Evolutionary conservation across 2,113 vertebrate species (phyloP).

Genomic region (Semnopithecus entellus): DNA sequence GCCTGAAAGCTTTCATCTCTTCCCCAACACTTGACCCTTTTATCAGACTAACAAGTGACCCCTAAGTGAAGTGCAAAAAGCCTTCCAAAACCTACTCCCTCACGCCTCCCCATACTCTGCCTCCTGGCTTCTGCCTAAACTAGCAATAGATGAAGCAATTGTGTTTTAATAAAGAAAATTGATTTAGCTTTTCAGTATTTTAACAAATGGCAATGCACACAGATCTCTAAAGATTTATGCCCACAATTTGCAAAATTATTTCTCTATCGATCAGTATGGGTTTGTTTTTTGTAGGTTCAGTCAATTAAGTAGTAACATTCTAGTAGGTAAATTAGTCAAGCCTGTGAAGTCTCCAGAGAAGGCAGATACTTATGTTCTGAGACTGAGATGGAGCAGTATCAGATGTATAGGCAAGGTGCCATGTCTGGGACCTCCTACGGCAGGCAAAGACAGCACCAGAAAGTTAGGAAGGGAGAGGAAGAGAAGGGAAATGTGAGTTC

Average conservation of each 20-base stretch:
- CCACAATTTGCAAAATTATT: conserved; percentile 88
- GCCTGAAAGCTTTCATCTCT: neutral
- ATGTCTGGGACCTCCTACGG: too few species aligned
- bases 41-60: conserved; percentile 48
- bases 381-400: neutral
- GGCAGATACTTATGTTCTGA: neutral
- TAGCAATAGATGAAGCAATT: conserved; percentile 78
- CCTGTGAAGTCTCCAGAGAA: conserved; percentile 28
- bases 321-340: conserved; percentile 78
- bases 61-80: neutral
- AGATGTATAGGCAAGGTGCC: neutral
- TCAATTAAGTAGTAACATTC: conserved; percentile 80
- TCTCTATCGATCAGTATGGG: conserved; percentile 82
- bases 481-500: neutral
- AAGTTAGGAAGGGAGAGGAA: neutral
- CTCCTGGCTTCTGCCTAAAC: conserved; percentile 27
- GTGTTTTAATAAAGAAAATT: conserved; percentile 85
- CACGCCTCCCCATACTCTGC: neutral
- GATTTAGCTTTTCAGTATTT: conserved; percentile 82
- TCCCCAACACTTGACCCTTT: conserved; percentile 1
- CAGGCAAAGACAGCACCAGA: neutral
- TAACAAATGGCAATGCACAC: conserved; percentile 74
- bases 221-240: conserved; percentile 84
- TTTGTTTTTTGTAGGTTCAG: conserved; percentile 81
- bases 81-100: neutral